These are phyloP conservation scores for Xiphophorus maculatus DNA, from an alignment of 2,113 vertebrate species.

Conservation along the genomic window DNA sequence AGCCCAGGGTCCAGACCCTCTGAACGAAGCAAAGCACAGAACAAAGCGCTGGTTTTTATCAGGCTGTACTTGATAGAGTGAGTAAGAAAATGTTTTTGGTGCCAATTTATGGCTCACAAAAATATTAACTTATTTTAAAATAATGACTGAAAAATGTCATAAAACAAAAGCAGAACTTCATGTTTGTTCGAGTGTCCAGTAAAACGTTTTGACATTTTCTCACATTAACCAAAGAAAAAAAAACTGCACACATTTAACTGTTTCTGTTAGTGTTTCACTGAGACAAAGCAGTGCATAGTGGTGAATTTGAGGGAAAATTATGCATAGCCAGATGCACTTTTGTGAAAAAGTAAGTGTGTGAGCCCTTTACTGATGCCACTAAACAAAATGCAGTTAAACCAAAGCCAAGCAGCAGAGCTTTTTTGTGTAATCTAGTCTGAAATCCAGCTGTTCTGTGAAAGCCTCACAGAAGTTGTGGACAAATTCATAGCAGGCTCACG, in stretches of 20 bases:
- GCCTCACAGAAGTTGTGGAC: neutral
- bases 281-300: no score
- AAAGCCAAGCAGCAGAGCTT: neutral
- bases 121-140: neutral
- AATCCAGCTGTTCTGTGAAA: neutral
- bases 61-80: neutral
- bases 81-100: constrained; percentile 3
- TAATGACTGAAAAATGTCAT: neutral
- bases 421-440: neutral
- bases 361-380: no score
- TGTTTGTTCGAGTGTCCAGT: neutral
- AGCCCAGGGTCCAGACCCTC: no score
- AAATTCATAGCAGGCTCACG: neutral
- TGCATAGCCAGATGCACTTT: no score
- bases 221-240: no score
- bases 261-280: neutral
- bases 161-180: neutral
- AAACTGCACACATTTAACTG: neutral
- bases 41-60: no score
- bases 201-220: neutral
- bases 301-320: neutral
- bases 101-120: constrained; percentile 8
- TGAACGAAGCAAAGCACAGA: no score
- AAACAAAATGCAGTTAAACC: neutral
- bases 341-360: no score